Evolutionary conservation across 2,888 invertebrate species (phyloP).

Genomic region (Tuberolachnus salignus): DNA sequence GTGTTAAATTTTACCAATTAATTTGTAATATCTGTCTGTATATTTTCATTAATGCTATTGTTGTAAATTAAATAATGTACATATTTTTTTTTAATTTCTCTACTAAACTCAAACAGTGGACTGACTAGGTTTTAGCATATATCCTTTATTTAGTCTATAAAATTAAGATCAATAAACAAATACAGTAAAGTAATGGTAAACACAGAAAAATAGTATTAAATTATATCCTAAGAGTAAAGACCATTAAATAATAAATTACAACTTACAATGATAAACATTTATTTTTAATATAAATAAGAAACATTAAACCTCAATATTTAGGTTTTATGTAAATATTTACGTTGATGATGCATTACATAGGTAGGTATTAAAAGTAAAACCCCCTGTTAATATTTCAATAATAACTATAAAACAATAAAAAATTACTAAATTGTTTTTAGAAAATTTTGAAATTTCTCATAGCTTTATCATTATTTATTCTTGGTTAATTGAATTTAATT

Average conservation of each 20-base stretch:
- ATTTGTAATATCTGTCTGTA: not conserved
- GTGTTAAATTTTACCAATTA: not conserved
- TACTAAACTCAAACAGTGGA: not conserved
- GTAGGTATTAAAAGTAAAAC: slow-evolving; percentile 1
- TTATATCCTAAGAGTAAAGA: not conserved
- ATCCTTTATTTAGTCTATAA: slow-evolving; percentile 15
- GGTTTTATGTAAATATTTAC: slow-evolving; percentile 18
- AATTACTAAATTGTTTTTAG: too few relatives aligned
- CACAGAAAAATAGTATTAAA: slow-evolving; percentile 9
- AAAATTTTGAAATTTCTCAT: too few relatives aligned
- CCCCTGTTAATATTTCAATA: too few relatives aligned
- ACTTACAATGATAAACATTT: slow-evolving; percentile 18
- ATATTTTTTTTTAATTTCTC: not conserved
- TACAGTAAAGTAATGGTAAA: slow-evolving; percentile 1
- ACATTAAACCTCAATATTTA: slow-evolving; percentile 27
- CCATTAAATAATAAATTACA: slow-evolving; percentile 1
- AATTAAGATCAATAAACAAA: slow-evolving; percentile 31
- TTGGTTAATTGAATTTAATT: too few relatives aligned
- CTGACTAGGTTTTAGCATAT: not conserved
- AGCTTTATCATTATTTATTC: too few relatives aligned
- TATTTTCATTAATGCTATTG: not conserved
- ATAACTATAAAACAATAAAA: too few relatives aligned
- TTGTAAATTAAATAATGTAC: not conserved
- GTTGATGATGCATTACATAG: not conserved
- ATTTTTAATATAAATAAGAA: slow-evolving; percentile 21